These are phyloP conservation scores for Pogonomyrmex barbatus DNA, from an alignment of 1,140 invertebrate genomes.

Conservation along the genomic window DNA sequence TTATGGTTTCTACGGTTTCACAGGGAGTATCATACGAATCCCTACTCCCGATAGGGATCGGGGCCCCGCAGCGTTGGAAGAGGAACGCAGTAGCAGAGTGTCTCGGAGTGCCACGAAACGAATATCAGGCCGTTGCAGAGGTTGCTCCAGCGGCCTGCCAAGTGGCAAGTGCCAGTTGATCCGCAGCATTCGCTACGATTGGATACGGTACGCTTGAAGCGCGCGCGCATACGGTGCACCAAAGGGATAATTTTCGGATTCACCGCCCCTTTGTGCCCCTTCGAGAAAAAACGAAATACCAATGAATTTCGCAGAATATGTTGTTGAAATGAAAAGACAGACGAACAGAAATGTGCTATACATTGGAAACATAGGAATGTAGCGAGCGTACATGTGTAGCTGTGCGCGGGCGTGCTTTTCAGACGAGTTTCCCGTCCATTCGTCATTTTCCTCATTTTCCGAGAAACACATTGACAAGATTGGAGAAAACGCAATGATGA, in stretches of 20 bases:
- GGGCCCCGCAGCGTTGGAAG: constrained; percentile 1
- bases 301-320: constrained; percentile 7
- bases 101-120: constrained; percentile 66
- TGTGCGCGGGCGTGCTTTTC: constrained; percentile 65
- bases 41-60: constrained; percentile 14
- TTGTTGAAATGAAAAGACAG: constrained; percentile 6
- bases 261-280: neutral
- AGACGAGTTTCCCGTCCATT: constrained; percentile 63
- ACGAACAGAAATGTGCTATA: constrained; percentile 58
- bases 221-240: neutral
- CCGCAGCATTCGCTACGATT: constrained; percentile 79
- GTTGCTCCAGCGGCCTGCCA: constrained; percentile 67
- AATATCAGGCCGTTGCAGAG: constrained; percentile 67
- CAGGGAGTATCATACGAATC: neutral
- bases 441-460: constrained; percentile 59
- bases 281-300: constrained; percentile 3
- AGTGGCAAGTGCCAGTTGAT: constrained; percentile 79
- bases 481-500: constrained; percentile 65
- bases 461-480: constrained; percentile 48
- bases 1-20: neutral
- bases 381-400: constrained; percentile 64
- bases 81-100: constrained; percentile 37
- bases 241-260: neutral
- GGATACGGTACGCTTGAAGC: constrained; percentile 47
- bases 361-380: constrained; percentile 51